Evolutionary conservation across 2,113 vertebrate genomes (phyloP).

Genomic region (Ammospiza caudacuta): DNA sequence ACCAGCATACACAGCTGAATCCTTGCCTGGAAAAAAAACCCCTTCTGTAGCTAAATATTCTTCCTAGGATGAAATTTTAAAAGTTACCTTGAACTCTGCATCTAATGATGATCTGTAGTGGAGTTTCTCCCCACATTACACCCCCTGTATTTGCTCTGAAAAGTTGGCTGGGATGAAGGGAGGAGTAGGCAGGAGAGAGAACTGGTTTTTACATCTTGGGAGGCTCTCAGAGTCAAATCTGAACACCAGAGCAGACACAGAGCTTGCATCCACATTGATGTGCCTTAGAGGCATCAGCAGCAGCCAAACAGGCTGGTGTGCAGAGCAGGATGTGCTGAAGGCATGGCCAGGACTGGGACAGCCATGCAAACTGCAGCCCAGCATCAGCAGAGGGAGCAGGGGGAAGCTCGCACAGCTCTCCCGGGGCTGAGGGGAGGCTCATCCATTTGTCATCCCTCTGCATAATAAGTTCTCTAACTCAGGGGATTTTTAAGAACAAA

Average conservation of each 20-base stretch:
- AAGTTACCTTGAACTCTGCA: neutral
- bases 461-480: neutral
- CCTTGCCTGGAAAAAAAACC: neutral
- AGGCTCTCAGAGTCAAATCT: neutral
- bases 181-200: neutral
- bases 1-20: neutral
- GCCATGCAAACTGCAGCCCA: neutral
- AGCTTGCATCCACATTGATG: neutral
- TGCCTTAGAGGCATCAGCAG: neutral
- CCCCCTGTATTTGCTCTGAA: neutral
- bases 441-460: neutral
- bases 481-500: conserved; percentile 16
- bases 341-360: neutral
- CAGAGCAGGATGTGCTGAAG: neutral
- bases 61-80: neutral
- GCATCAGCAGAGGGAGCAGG: neutral
- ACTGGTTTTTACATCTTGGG: neutral
- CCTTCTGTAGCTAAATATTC: neutral
- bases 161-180: neutral
- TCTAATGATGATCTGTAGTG: neutral
- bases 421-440: neutral
- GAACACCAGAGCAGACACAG: neutral
- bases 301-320: neutral
- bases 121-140: neutral
- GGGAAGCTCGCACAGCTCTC: neutral